Evolutionary conservation across 2,113 vertebrate species (phyloP).

Genomic region (Chaetops frenatus): DNA sequence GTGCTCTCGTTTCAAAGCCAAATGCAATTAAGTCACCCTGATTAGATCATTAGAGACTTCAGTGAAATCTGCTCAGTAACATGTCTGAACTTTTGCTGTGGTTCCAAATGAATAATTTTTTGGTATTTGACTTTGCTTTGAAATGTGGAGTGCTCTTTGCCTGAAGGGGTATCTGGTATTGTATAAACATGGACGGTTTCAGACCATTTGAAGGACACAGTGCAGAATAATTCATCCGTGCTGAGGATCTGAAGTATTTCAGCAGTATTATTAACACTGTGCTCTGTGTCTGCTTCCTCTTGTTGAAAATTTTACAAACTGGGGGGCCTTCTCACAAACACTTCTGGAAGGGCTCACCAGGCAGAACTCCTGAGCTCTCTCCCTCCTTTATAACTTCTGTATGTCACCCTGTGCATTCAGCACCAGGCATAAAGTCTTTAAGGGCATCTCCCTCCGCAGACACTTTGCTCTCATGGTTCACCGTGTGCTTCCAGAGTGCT

Average conservation of each 20-base stretch:
- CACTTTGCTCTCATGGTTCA: fast-evolving
- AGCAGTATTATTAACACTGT: background rate
- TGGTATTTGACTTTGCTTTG: slow-evolving; percentile 60
- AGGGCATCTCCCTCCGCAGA: background rate
- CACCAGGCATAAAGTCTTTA: background rate
- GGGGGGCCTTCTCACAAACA: background rate
- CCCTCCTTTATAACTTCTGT: background rate
- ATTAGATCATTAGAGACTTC: slow-evolving; percentile 52
- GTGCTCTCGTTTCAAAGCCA: slow-evolving; percentile 29
- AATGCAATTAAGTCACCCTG: slow-evolving; percentile 27
- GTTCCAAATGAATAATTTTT: slow-evolving; percentile 55
- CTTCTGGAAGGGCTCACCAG: background rate
- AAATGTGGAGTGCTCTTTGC: slow-evolving; percentile 27
- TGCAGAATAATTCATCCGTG: background rate
- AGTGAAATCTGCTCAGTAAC: slow-evolving; percentile 38
- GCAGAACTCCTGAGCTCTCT: background rate
- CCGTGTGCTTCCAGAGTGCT: background rate
- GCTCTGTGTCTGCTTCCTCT: background rate
- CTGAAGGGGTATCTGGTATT: slow-evolving; percentile 38
- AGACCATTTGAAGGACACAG: slow-evolving; percentile 1
- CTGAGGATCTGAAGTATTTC: background rate
- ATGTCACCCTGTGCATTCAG: background rate
- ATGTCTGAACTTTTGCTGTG: slow-evolving; percentile 41
- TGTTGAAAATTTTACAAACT: background rate
- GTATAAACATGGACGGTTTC: slow-evolving; percentile 40